Evolutionary conservation across 2,888 invertebrate genomes (phyloP).

Genomic region (Rotaria socialis): DNA sequence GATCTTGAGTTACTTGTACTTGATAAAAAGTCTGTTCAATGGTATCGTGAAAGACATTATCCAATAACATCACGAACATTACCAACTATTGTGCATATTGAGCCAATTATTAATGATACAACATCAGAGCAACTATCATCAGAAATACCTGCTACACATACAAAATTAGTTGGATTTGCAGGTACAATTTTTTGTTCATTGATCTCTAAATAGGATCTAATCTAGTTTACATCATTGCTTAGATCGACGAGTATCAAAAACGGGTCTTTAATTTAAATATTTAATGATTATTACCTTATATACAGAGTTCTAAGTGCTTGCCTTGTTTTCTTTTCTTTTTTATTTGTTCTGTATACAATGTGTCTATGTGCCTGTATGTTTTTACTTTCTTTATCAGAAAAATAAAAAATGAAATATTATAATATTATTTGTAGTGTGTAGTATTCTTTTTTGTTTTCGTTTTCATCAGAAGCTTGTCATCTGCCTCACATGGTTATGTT

Average conservation of each 20-base stretch:
- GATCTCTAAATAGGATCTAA: not conserved
- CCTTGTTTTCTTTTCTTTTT: not conserved
- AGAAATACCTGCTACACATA: not conserved
- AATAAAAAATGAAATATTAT: not conserved
- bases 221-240: not conserved
- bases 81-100: conserved; percentile 46
- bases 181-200: not conserved
- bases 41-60: conserved; percentile 41
- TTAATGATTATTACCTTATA: not conserved
- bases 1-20: conserved; percentile 44
- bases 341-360: not conserved
- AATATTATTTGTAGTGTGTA: not conserved
- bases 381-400: not conserved
- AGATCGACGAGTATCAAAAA: conserved; percentile 28
- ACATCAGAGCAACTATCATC: not conserved
- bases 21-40: conserved; percentile 40
- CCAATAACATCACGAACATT: conserved; percentile 43
- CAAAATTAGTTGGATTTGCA: conserved; percentile 26
- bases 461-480: not conserved
- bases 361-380: not conserved
- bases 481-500: not conserved
- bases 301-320: not conserved
- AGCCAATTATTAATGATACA: conserved; percentile 43
- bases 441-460: not conserved
- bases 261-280: conserved; percentile 15